Evolutionary conservation across 1,140 invertebrate species (phyloP).

Genomic region (Schlechtendalia chinensis): DNA sequence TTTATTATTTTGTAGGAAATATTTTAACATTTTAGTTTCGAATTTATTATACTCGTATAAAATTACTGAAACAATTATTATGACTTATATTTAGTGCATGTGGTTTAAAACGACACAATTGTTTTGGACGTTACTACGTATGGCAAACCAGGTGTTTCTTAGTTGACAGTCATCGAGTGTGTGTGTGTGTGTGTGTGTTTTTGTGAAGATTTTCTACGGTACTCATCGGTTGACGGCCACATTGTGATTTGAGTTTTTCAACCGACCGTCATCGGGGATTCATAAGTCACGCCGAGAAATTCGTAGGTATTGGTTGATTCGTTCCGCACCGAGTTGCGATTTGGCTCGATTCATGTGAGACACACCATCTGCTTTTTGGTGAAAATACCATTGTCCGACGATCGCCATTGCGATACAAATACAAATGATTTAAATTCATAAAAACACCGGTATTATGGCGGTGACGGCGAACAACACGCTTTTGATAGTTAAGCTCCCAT

Average conservation of each 20-base stretch:
- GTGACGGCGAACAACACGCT: neutral
- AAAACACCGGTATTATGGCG: neutral
- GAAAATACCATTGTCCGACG: neutral
- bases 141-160: slow-evolving; percentile 5
- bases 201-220: neutral
- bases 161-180: neutral
- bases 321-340: slow-evolving; percentile 15
- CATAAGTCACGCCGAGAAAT: slow-evolving; percentile 38
- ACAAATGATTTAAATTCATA: neutral
- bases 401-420: neutral
- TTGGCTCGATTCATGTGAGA: neutral
- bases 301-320: slow-evolving; percentile 10
- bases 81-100: too few relatives aligned
- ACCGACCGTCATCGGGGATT: slow-evolving; percentile 6
- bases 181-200: neutral
- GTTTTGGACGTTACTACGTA: neutral
- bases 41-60: too few relatives aligned
- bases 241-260: slow-evolving; percentile 31
- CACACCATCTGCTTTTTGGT: neutral
- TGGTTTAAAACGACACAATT: neutral
- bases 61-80: too few relatives aligned
- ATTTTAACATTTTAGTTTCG: too few relatives aligned
- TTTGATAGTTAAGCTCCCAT: neutral
- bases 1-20: too few relatives aligned
- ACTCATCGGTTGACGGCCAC: slow-evolving; percentile 15